Percentiles rank a stretch among this genome's conserved stretches.
These are phyloP conservation scores for Brachycybe producta DNA, from an alignment of 2,888 invertebrate species.

Conservation along the genomic window DNA sequence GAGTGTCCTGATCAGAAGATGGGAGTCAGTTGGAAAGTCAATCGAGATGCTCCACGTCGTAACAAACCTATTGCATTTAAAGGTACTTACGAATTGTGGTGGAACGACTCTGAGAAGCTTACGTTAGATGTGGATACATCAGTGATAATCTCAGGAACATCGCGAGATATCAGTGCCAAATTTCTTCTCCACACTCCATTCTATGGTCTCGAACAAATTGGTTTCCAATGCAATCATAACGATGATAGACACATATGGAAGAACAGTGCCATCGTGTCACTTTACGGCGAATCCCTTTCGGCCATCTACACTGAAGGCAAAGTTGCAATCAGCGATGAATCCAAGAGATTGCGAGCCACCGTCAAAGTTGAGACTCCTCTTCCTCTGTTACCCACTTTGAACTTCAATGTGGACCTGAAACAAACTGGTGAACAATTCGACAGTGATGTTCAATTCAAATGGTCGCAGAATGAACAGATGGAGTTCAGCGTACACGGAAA, in stretches of 20 bases:
- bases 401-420: background rate
- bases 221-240: constrained; percentile 1
- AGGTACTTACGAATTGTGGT: constrained; percentile 20
- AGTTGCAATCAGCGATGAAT: background rate
- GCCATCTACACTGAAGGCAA: background rate
- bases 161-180: constrained; percentile 2
- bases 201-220: constrained; percentile 7
- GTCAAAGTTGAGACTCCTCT: background rate
- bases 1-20: background rate
- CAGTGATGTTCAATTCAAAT: background rate
- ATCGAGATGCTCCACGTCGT: background rate
- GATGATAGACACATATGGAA: constrained; percentile 4
- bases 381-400: background rate
- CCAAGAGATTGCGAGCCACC: constrained; percentile 2
- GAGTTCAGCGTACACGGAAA: background rate
- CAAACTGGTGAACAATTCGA: background rate
- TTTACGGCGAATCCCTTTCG: background rate
- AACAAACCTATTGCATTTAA: background rate
- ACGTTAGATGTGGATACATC: constrained; percentile 16
- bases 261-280: background rate
- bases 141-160: background rate
- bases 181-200: constrained; percentile 17
- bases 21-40: constrained; percentile 10
- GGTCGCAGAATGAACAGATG: constrained; percentile 4
- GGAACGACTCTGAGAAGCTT: constrained; percentile 21